A percentile compares a stretch with the other conserved stretches of the same genome.
These are phyloP conservation scores for Falcaria lacertinaria DNA, from an alignment of 2,888 invertebrate species.

Conservation along the genomic window DNA sequence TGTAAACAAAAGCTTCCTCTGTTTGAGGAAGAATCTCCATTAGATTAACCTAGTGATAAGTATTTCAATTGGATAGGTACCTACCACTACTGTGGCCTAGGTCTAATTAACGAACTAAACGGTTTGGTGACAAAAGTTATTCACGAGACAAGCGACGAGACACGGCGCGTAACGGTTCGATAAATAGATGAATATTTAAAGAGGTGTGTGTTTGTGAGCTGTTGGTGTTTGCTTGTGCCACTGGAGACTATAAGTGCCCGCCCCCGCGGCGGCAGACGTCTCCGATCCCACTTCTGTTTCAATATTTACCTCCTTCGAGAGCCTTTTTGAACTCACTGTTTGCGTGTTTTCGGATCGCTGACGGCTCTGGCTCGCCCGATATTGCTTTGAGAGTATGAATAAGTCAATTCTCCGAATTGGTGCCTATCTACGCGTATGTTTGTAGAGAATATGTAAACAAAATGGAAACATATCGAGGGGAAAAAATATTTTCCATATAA, in stretches of 20 bases:
- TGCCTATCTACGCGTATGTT: slow-evolving; percentile 52
- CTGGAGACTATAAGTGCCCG: slow-evolving; percentile 77
- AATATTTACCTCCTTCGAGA: slow-evolving; percentile 78
- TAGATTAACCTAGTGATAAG: too few relatives aligned
- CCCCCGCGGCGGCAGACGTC: slow-evolving; percentile 55
- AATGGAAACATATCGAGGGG: slow-evolving; percentile 28
- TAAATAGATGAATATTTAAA: slow-evolving; percentile 68
- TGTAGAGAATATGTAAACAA: slow-evolving; percentile 57
- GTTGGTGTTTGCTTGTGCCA: slow-evolving; percentile 72
- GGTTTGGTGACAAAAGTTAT: slow-evolving; percentile 18
- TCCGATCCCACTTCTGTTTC: slow-evolving; percentile 77
- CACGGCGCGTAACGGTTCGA: slow-evolving; percentile 42
- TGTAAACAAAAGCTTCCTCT: too few relatives aligned
- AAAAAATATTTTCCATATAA: slow-evolving; percentile 35
- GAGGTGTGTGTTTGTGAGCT: slow-evolving; percentile 61
- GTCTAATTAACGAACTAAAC: neutral
- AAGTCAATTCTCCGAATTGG: slow-evolving; percentile 66
- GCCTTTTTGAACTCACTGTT: slow-evolving; percentile 78
- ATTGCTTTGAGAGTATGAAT: slow-evolving; percentile 74
- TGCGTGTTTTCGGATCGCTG: slow-evolving; percentile 78
- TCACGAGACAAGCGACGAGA: slow-evolving; percentile 24
- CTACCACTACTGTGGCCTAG: too few relatives aligned
- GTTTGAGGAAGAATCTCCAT: too few relatives aligned
- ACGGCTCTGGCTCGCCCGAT: slow-evolving; percentile 66
- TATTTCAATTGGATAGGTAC: too few relatives aligned